These are phyloP conservation scores for Muntiacus muntjak DNA, from an alignment of 2,113 vertebrate species.

Conservation along the genomic window DNA sequence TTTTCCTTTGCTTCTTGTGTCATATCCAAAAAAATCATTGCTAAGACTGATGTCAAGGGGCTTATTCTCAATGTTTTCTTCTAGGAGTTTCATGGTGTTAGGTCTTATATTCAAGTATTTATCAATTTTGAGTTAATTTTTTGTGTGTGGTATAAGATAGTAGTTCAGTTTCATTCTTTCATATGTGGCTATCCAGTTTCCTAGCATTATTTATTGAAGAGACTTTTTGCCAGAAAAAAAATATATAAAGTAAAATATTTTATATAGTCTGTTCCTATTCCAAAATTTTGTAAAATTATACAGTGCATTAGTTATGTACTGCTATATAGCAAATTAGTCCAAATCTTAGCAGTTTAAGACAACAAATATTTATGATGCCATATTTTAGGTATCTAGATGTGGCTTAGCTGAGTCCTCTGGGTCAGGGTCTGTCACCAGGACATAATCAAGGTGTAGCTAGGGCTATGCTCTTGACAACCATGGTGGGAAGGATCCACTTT, in stretches of 20 bases:
- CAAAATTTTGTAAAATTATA: neutral
- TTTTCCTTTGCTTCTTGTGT: neutral
- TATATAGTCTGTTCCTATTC: neutral
- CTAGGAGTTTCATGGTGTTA: neutral
- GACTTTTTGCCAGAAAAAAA: neutral
- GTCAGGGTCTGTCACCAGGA: neutral
- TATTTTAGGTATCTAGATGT: neutral
- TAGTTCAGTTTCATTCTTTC: neutral
- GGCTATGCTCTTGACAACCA: neutral
- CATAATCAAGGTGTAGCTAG: neutral
- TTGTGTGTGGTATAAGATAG: neutral
- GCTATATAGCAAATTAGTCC: neutral
- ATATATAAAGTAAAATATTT: neutral
- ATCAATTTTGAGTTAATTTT: neutral
- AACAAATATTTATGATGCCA: neutral
- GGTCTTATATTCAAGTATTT: neutral
- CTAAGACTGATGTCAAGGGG: neutral
- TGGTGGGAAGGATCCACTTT: neutral
- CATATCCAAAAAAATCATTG: neutral
- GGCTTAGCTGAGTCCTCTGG: neutral
- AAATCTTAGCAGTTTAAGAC: neutral
- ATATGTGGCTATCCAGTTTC: neutral
- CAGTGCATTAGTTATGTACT: neutral
- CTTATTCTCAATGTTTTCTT: neutral
- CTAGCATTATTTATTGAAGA: neutral